Base-by-base conservation (phyloP, 2,797 vertebrate genomes). In the Gymnoscopelus braueri region DNA sequence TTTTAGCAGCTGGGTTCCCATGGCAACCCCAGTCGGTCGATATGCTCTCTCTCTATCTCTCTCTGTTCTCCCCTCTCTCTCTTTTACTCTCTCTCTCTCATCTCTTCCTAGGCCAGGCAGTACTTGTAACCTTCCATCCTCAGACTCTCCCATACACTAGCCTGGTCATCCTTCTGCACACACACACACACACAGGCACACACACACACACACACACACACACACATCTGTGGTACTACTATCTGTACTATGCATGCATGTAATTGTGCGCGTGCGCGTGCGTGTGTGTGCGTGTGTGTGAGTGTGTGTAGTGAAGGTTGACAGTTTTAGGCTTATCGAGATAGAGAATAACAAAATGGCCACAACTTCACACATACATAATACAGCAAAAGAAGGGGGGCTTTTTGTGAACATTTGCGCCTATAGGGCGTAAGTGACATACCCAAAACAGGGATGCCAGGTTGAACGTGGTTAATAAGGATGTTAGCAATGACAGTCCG, bases 1-100 rank as follows among this genome's bases (percentile, higher is more conserved):
- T 90, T 91, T 91, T 88, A 92, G 89, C 87, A 91, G 88, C 88
- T 87, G 85, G 87, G 91, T 93, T 92, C 83, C 92, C 87, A 92
- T 92, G 84, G 88, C 85, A 93, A 94, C 92, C 84, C 72, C 81
- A 88, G 83, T 86, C 77, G 24, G 89, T 88, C 86, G 87, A 88
- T 88, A 89, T 15, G 12, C 12, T 61, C 64, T 70, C 56, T 59
- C 66, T 35, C 60, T 64, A 13, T 60, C 74, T 39, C 65, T 63
- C 61, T 57, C 57, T 66, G 50, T 52, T 12, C 14, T 1, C 14
- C 50, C 8, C 50, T 51, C 50, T 51, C 50, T 51, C 50, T 39
- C 60, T 15, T 6, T 49, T 47, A 50, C 35, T 39, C 59, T 29
- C 48, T 48, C 68, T 29, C 55, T 59, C 54, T 60, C 2, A 48